phyloP scores from a whole-genome alignment of 2,888 invertebrate species.

The Octonoba sinensis region DNA sequence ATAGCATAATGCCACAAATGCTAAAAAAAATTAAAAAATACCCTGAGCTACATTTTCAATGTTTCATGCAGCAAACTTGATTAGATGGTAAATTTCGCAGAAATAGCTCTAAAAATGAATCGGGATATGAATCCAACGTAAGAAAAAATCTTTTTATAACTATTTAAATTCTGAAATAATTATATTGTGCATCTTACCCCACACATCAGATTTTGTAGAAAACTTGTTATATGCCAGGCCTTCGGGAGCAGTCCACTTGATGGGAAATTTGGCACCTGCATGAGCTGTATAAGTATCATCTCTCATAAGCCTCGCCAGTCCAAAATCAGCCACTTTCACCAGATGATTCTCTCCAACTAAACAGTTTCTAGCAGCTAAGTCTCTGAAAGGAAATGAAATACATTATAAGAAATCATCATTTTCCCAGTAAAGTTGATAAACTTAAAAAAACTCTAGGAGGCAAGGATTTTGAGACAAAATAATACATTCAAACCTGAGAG shows the following conservation, averaged over 20 bases:
- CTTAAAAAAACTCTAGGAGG: not conserved
- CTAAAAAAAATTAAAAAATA: too few relatives aligned
- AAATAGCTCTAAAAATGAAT: too few relatives aligned
- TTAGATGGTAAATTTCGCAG: too few relatives aligned
- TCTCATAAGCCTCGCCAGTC: constrained; percentile 95
- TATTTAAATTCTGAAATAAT: too few relatives aligned
- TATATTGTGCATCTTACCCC: constrained; percentile 70
- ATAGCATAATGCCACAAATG: too few relatives aligned
- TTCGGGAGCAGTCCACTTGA: constrained; percentile 99
- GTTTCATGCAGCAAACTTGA: too few relatives aligned
- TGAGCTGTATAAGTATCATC: constrained; percentile 98
- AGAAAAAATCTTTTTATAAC: too few relatives aligned
- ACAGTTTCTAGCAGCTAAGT: constrained; percentile 99
- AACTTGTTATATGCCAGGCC: constrained; percentile 99
- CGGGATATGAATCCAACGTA: too few relatives aligned
- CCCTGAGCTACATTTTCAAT: too few relatives aligned
- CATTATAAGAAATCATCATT: not conserved
- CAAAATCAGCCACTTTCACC: constrained; percentile 99
- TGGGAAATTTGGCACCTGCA: constrained; percentile 99
- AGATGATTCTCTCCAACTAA: constrained; percentile 96
- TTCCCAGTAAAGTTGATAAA: not conserved
- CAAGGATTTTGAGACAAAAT: too few relatives aligned
- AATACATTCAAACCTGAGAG: too few relatives aligned
- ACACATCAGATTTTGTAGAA: constrained; percentile 82
- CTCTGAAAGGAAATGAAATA: constrained; percentile 75